Percentiles rank a stretch among this genome's conserved stretches.
phyloP scores from a whole-genome alignment of 2,797 vertebrate genomes.

The Neosalanx taihuensis region DNA sequence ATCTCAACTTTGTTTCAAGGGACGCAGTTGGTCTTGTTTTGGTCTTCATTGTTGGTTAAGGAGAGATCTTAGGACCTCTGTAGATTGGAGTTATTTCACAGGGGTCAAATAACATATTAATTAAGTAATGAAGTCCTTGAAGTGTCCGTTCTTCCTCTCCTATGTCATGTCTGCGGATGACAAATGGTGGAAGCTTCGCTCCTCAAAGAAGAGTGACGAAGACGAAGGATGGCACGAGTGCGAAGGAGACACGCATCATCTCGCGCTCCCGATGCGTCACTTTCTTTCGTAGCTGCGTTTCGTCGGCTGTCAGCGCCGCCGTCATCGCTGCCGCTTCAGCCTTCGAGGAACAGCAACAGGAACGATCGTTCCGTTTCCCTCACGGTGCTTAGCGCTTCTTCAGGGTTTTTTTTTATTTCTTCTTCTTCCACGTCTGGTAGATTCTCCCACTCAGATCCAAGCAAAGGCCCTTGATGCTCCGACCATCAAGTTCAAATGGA shows the following conservation, averaged over 20 bases:
- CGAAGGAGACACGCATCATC: constrained; percentile 70
- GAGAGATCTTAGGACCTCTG: constrained; percentile 66
- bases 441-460: constrained; percentile 48
- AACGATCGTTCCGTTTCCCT: constrained; percentile 44
- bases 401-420: constrained; percentile 21
- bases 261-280: constrained; percentile 60
- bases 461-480: constrained; percentile 21
- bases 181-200: constrained; percentile 70
- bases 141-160: constrained; percentile 68
- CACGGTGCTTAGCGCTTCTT: constrained; percentile 54
- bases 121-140: constrained; percentile 81
- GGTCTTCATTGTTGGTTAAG: constrained; percentile 71
- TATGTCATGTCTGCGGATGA: constrained; percentile 69
- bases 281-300: constrained; percentile 69
- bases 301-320: constrained; percentile 48
- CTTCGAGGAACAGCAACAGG: constrained; percentile 57
- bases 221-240: constrained; percentile 61
- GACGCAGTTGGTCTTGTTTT: constrained; percentile 55
- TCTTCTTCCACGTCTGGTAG: constrained; percentile 34
- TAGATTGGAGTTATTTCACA: constrained; percentile 67
- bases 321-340: constrained; percentile 40
- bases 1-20: constrained; percentile 60
- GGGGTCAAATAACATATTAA: constrained; percentile 83
- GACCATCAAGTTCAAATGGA: neutral
- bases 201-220: constrained; percentile 70